Base-by-base conservation (phyloP, 2,113 vertebrate species). In the Haemorhous mexicanus region DNA sequence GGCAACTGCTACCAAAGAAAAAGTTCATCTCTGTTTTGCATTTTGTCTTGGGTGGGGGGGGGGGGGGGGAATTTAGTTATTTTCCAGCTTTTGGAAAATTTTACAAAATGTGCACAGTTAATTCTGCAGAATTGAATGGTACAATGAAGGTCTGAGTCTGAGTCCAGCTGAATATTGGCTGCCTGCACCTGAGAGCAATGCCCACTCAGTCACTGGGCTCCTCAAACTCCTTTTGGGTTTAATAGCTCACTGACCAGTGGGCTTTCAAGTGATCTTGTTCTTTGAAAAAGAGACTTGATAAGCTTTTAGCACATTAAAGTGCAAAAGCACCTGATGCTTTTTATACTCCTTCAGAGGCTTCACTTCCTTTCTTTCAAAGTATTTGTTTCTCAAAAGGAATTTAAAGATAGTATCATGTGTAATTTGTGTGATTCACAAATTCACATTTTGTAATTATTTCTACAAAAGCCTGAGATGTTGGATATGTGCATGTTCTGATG, bases 381-480 rank as follows among this genome's bases (percentile, higher is more conserved):
- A 67, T 85, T 82, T 93, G 11, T 56, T 94, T 95, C 66, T 76
- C 56, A 89, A 93, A 96, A 85, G 61, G 53, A 95, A 93, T 87
- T 89, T 63, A 78, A 95, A 92, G 24, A 68, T 76, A 80, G 21
- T 74, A 68, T 92, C 93, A 95, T 5, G 14, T 52, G 58, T 41
- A 74, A 62, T 67, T 62, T 66, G 22, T 88, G 56, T 89, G 49
- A 84, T 94, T 81, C 62, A 81, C 37, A 95, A 96, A 89, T 92
- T 93, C 84, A 30, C 26, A 63, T 96, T 96, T 95, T 70, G 12
- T 73, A 93, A 90, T 94, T 93, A 82, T 73, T 74, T 94, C 59
- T 82, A 26, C 72, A 91, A 94, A 97, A 78, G 68, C 39, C 47
- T 87, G 41, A 95, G 66, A 81, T 68, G 12, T 24, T 87, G 78